Base-by-base conservation (phyloP, 2,888 invertebrate species). In the Tipula helvola region DNA sequence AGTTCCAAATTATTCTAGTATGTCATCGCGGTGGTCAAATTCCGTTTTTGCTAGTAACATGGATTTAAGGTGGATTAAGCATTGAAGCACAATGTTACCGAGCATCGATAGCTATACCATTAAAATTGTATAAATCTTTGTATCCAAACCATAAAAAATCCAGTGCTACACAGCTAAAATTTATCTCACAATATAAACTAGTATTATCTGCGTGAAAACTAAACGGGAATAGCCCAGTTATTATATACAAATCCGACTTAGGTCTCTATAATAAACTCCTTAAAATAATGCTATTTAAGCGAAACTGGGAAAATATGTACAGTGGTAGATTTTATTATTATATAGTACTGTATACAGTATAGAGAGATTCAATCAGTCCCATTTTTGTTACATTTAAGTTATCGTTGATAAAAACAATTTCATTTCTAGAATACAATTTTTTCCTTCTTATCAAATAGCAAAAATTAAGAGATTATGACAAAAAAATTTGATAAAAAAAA, bases 401-500 rank as follows among this genome's bases (percentile, higher is more conserved):
- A 28, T 28, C 10, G 71, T 71, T 71, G 71, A 71, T 71, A 71
- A 71, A 71, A 71, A 71, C 71, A 71, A 71, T 71, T 71, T 71
- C 71, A 3, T 18, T 71, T 28, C 71, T 28, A 71, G 71, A 71
- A 71, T 71, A 57, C n/a, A 16, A 28, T 71, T 71, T 28, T 71
- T 52, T 71, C 28, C n/a, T 8, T 71, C 71, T 71, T 71, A 71
- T 71, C 71, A 71, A 71, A 71, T 71, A 28, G 3, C 71, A 71
- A 71, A 71, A 71, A 71, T 71, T 71, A 71, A 71, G 71, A 71
- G 71, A 71, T 71, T 71, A 71, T 71, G 71, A 57, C 71, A 71
- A 71, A 28, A 28, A 71, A 71, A 28, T 12, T 71, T 28, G 28
- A 57, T 2, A 12, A 44, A 44, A 52, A 12, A 28, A 10, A 28